Conservation (phyloP, 2,888 invertebrate genomes). For the Cephus rjabovi region DNA sequence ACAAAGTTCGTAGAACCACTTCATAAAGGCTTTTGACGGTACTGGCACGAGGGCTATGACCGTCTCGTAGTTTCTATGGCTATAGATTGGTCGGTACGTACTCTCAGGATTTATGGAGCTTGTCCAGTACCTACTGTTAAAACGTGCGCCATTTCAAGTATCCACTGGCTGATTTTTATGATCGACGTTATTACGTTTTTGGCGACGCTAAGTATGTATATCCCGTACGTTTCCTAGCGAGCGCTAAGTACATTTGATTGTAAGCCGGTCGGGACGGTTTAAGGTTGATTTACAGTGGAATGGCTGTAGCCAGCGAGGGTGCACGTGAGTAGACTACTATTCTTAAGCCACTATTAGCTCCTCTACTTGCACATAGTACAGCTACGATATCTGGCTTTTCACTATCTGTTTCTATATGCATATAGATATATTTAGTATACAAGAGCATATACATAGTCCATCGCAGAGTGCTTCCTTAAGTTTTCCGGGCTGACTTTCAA, state of each 20-base stretch:
- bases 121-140: background rate
- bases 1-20: background rate
- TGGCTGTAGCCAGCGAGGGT: background rate
- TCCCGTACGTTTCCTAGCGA: background rate
- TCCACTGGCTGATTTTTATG: background rate
- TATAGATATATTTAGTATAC: background rate
- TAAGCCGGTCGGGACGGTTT: constrained; percentile 58
- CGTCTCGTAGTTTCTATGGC: background rate
- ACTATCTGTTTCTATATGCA: background rate
- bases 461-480: constrained; percentile 6
- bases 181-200: background rate
- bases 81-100: background rate
- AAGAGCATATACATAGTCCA: background rate
- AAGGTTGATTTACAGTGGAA: constrained; percentile 61
- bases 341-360: constrained; percentile 40
- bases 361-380: background rate
- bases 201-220: background rate
- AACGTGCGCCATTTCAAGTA: background rate
- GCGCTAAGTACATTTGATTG: constrained; percentile 64
- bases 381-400: background rate
- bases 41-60: background rate
- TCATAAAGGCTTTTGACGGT: background rate
- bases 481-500: background rate
- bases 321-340: constrained; percentile 59
- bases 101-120: background rate